phyloP scores from a whole-genome alignment of 2,113 vertebrate species.

The Colius striatus region DNA sequence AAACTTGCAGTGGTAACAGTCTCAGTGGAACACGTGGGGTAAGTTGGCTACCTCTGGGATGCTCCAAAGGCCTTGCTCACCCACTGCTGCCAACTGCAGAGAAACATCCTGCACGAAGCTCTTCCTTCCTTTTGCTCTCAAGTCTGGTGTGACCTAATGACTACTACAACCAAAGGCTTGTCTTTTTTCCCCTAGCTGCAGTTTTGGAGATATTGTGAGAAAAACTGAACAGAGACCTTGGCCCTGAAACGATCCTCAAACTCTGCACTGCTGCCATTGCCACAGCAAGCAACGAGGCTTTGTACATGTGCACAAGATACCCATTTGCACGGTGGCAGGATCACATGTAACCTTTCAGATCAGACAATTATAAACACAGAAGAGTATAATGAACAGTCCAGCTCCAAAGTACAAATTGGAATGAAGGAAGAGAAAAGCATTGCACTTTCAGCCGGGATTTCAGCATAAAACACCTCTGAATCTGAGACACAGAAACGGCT shows the following conservation, averaged over 20 bases:
- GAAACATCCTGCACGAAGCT: not conserved
- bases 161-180: no score
- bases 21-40: not conserved
- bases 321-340: not conserved
- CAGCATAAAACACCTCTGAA: not conserved
- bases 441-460: not conserved
- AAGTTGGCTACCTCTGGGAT: accelerated
- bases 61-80: not conserved
- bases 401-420: not conserved
- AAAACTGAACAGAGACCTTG: not conserved
- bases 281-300: not conserved
- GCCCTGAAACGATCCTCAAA: not conserved
- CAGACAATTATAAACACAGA: not conserved
- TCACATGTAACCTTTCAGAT: not conserved
- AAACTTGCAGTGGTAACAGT: not conserved
- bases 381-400: not conserved
- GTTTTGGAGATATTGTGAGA: not conserved
- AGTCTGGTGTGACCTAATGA: not conserved
- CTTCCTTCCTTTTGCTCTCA: not conserved
- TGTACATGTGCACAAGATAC: no score
- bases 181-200: not conserved
- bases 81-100: not conserved
- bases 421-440: not conserved
- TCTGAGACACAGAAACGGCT: not conserved
- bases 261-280: not conserved